Base-by-base conservation (phyloP, 2,888 invertebrate genomes). In the Balanococcus diminutus region DNA sequence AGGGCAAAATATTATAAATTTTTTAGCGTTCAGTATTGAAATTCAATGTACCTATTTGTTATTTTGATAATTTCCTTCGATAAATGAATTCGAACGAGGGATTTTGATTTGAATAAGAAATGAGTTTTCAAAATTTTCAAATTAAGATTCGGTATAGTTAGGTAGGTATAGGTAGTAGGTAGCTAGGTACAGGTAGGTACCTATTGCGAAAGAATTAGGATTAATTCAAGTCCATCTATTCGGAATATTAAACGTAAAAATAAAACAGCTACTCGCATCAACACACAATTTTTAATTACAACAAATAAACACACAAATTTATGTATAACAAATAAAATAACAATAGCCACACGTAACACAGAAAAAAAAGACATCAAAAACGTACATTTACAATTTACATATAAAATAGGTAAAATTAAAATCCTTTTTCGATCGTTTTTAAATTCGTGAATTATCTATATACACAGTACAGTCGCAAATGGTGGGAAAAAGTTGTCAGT, bases 221-320 rank as follows among this genome's bases (percentile, higher is more conserved):
- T n/a, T n/a, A n/a, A n/a, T n/a, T n/a, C n/a, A 56, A 56, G n/a
- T 19, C 6, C 22, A n/a, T 56, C n/a, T 22, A 19, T 19, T 4
- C n/a, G n/a, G 67, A 42, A 11, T 67, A 28, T 67, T 67, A 72
- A 72, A 32, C n/a, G 16, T 6, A 5, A 8, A 72, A 72, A 32
- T 0, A 79, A 36, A 14, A 79, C 5, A 11, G 16, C 16, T n/a
- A 16, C 6, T 36, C 32, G 36, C 36, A 79, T 79, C 75, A 79
- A 79, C 75, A 79, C 75, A 79, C 75, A 67, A 67, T 79, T 79
- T 79, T 79, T 79, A 79, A 79, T 79, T 79, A 79, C 36, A 79
- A 79, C 75, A 79, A 79, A 79, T 79, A 79, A 79, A 79, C 75
- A 79, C 75, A 79, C 75, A 79, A 79, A 79, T 79, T 79, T 79